Base-by-base conservation (phyloP, 2,888 invertebrate genomes). In the Euproctis similis region DNA sequence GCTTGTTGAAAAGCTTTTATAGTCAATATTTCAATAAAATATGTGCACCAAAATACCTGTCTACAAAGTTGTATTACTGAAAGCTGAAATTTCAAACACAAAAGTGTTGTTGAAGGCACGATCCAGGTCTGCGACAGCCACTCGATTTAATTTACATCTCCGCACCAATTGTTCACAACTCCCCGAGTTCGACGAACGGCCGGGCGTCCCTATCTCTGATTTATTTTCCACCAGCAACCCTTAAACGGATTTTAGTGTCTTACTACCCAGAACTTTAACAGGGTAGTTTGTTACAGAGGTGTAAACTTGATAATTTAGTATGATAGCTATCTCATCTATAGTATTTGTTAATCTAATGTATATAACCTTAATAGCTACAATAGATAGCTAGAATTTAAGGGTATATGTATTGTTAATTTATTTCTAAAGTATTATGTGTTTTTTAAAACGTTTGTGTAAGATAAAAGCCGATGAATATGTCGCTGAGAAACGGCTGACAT, bases 91-190 rank as follows among this genome's bases (percentile, higher is more conserved):
- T 25, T 12, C 13, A 46, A 43, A n/a, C n/a, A n/a, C n/a, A n/a
- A n/a, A n/a, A 34, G 39, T 53, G 48, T 50, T 45, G 37, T 35
- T 35, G 34, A 42, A 43, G 44, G 44, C 42, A 39, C 38, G 39
- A 53, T 14, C 43, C 38, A 40, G 38, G 49, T 50, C 45, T 44
- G 47, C 49, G 55, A 55, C 67, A 59, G 60, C 61, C 70, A 65
- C 73, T 72, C 68, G 69, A 81, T 80, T 80, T 73, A 78, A 82
- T 82, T 81, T 80, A 81, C 80, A 81, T 82, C 75, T 65, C 55
- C 51, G 57, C 63, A 59, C 58, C 66, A 63, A 76, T 77, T 80
- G 77, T 78, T 77, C 62, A 49, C 58, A 72, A 71, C 68, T 72
- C 46, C n/a, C 39, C 44, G 64, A 71, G 81, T 77, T 78, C 77